Conservation (phyloP, 2,888 invertebrate genomes). For the Tetragonisca angustula region DNA sequence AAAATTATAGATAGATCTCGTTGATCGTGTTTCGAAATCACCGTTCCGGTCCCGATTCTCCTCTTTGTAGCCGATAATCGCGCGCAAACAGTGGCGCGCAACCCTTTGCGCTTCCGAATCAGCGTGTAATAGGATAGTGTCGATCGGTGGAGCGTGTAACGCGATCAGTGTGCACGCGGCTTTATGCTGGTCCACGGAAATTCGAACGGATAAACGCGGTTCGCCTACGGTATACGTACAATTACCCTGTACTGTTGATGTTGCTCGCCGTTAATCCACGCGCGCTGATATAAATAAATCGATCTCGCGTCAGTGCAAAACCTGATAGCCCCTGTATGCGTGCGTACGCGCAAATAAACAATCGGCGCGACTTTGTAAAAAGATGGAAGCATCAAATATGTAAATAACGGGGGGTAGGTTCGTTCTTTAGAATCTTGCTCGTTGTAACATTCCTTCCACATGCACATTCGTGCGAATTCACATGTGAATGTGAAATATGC, state of each 20-base stretch:
- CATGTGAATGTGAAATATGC: too few relatives aligned
- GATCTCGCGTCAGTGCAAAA: neutral
- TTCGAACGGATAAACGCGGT: slow-evolving; percentile 49
- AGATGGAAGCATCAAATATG: too few relatives aligned
- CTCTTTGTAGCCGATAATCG: slow-evolving; percentile 41
- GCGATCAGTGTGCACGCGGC: slow-evolving; percentile 54
- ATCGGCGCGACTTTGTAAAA: too few relatives aligned
- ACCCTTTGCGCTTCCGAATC: slow-evolving; percentile 52
- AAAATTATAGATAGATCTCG: neutral
- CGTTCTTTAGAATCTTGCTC: too few relatives aligned
- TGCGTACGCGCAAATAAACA: too few relatives aligned
- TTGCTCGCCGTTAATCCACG: neutral
- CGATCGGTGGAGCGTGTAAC: slow-evolving; percentile 38
- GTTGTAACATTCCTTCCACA: too few relatives aligned
- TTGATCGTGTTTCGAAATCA: neutral
- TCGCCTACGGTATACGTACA: slow-evolving; percentile 19
- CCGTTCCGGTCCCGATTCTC: neutral
- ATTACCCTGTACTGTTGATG: slow-evolving; percentile 35
- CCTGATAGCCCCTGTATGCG: too few relatives aligned
- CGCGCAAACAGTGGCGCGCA: slow-evolving; percentile 32
- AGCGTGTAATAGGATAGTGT: slow-evolving; percentile 50
- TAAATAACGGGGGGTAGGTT: too few relatives aligned
- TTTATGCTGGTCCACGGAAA: slow-evolving; percentile 45
- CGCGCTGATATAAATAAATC: neutral
- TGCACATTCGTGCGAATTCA: too few relatives aligned